phyloP scores from a whole-genome alignment of 2,888 invertebrate genomes.

The Orthosia incerta region DNA sequence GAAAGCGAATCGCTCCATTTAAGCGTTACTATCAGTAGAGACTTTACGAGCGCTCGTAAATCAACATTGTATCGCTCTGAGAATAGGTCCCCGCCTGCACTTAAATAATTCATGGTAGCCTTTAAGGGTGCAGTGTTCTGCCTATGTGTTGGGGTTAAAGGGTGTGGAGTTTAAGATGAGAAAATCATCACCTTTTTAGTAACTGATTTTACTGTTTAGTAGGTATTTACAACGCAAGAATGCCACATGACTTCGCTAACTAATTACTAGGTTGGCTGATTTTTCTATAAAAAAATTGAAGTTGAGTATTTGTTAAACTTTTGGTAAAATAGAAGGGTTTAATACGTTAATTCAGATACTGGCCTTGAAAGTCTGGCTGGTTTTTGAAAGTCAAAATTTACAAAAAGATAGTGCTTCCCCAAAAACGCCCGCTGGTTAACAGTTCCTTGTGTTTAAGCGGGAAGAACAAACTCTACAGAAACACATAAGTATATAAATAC shows the following conservation, averaged over 20 bases:
- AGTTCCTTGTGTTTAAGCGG: background rate
- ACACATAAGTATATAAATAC: background rate
- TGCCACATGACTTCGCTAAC: background rate
- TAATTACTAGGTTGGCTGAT: too few relatives aligned
- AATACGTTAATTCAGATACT: too few relatives aligned
- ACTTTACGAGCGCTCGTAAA: slow-evolving; percentile 71
- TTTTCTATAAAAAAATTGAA: too few relatives aligned
- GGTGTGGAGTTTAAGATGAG: slow-evolving; percentile 6
- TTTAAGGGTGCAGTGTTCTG: slow-evolving; percentile 59
- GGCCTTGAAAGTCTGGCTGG: too few relatives aligned
- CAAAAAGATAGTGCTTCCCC: too few relatives aligned
- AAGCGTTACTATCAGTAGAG: slow-evolving; percentile 62
- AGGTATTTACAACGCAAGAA: background rate
- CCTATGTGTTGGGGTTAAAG: slow-evolving; percentile 40
- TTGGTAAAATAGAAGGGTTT: too few relatives aligned
- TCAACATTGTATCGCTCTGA: slow-evolving; percentile 67
- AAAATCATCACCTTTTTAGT: background rate
- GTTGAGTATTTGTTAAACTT: too few relatives aligned
- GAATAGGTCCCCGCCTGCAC: slow-evolving; percentile 68
- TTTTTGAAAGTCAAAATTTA: too few relatives aligned
- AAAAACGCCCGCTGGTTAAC: too few relatives aligned
- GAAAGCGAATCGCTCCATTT: slow-evolving; percentile 65
- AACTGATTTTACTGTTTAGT: background rate
- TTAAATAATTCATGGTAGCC: slow-evolving; percentile 74
- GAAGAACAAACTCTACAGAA: background rate